phyloP scores from a whole-genome alignment of 2,113 vertebrate species.

The Thinocorus orbignyianus region DNA sequence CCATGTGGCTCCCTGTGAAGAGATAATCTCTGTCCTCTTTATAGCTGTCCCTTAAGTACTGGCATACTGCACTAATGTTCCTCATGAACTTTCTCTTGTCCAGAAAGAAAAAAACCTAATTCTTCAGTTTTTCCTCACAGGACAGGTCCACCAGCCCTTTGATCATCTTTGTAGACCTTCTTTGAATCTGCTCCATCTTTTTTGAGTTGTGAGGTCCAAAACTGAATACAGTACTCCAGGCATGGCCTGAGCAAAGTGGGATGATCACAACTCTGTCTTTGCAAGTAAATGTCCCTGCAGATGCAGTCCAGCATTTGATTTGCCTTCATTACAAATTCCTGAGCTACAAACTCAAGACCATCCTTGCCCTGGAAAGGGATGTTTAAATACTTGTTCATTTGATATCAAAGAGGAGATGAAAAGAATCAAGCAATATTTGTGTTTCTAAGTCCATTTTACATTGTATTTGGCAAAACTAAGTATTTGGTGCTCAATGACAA shows the following conservation, averaged over 20 bases:
- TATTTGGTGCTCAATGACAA: neutral
- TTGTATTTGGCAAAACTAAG: neutral
- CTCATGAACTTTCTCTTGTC: neutral
- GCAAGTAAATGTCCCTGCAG: neutral
- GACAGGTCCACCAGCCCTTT: neutral
- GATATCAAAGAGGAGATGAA: neutral
- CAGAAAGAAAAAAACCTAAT: neutral
- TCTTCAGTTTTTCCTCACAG: neutral
- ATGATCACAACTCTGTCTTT: neutral
- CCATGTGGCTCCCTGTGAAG: neutral
- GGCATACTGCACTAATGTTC: neutral
- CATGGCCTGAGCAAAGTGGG: neutral
- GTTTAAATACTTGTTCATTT: neutral
- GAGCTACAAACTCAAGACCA: neutral
- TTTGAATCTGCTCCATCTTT: neutral
- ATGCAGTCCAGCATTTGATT: neutral
- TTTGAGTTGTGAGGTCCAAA: neutral
- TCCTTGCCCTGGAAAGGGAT: neutral
- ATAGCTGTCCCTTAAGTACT: neutral
- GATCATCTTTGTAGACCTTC: neutral
- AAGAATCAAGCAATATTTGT: neutral
- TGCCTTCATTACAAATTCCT: neutral
- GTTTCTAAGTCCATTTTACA: neutral
- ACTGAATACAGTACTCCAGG: neutral
- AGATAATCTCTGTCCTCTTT: neutral